A percentile compares a stretch with the other conserved stretches of the same genome.
These are phyloP conservation scores for Coelopa pilipes DNA, from an alignment of 2,888 invertebrate species.

Conservation along the genomic window DNA sequence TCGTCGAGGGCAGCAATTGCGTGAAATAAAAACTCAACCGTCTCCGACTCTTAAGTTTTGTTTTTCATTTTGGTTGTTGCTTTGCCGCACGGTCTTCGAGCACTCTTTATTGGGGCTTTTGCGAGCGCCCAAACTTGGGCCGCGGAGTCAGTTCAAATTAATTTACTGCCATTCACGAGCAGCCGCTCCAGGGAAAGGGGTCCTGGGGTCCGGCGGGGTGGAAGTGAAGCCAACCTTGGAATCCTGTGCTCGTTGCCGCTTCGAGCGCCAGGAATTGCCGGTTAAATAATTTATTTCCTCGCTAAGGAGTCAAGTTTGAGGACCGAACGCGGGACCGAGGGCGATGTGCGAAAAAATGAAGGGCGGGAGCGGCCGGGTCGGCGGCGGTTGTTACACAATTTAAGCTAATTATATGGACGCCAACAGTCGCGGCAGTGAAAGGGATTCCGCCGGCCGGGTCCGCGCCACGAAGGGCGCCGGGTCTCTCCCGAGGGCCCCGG, in stretches of 20 bases:
- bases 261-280: constrained; percentile 14
- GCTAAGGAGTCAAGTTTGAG: constrained; percentile 32
- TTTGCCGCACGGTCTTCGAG: not conserved
- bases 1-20: too few species aligned
- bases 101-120: not conserved
- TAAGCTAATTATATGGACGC: constrained; percentile 33
- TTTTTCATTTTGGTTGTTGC: not conserved
- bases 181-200: constrained; percentile 5
- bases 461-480: not conserved
- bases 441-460: constrained; percentile 1
- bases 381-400: not conserved
- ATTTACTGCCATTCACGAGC: constrained; percentile 30
- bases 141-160: constrained; percentile 26
- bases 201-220: not conserved
- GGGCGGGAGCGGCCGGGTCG: not conserved
- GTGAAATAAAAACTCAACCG: too few species aligned
- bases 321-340: not conserved
- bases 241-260: not conserved
- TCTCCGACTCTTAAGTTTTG: too few species aligned
- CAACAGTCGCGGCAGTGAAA: constrained; percentile 23
- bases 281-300: constrained; percentile 27
- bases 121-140: not conserved
- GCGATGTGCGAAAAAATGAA: constrained; percentile 4
- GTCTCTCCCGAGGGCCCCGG: not conserved
- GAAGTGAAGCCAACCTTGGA: not conserved